Percentiles rank a stretch among this genome's conserved stretches.
Evolutionary conservation across 1,140 invertebrate species (phyloP).

Genomic region (Bombus consobrinus): DNA sequence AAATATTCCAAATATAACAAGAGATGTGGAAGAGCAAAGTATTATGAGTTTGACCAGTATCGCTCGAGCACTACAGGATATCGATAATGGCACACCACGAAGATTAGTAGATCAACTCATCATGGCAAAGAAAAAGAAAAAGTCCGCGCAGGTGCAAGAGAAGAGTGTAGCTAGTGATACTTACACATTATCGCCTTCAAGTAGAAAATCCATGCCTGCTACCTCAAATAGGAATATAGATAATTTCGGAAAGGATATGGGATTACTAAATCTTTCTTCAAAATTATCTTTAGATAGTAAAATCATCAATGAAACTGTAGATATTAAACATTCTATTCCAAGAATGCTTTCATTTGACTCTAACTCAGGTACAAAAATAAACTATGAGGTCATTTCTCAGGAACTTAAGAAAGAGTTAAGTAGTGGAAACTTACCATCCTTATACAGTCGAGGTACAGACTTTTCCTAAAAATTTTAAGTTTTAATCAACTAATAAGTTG

Average conservation of each 20-base stretch:
- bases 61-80: slow-evolving; percentile 72
- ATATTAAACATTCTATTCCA: slow-evolving; percentile 16
- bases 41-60: slow-evolving; percentile 78
- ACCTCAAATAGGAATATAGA: slow-evolving; percentile 27
- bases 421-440: background rate
- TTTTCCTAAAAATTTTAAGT: background rate
- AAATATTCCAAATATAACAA: slow-evolving; percentile 36
- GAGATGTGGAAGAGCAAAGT: slow-evolving; percentile 63
- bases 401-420: slow-evolving; percentile 32
- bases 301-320: slow-evolving; percentile 24
- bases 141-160: slow-evolving; percentile 10
- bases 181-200: slow-evolving; percentile 56
- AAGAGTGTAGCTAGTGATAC: slow-evolving; percentile 44
- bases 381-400: slow-evolving; percentile 1
- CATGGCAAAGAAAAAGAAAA: slow-evolving; percentile 73
- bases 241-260: slow-evolving; percentile 53
- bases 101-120: slow-evolving; percentile 77
- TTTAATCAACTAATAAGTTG: background rate
- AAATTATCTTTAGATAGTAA: slow-evolving; percentile 75
- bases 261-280: slow-evolving; percentile 22
- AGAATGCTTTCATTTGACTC: slow-evolving; percentile 30
- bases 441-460: slow-evolving; percentile 20
- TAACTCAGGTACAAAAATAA: slow-evolving; percentile 1
- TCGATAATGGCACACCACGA: slow-evolving; percentile 71
- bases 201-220: slow-evolving; percentile 66